Base-by-base conservation (phyloP, 1,140 invertebrate genomes). In the Drosophila parabipectinata region DNA sequence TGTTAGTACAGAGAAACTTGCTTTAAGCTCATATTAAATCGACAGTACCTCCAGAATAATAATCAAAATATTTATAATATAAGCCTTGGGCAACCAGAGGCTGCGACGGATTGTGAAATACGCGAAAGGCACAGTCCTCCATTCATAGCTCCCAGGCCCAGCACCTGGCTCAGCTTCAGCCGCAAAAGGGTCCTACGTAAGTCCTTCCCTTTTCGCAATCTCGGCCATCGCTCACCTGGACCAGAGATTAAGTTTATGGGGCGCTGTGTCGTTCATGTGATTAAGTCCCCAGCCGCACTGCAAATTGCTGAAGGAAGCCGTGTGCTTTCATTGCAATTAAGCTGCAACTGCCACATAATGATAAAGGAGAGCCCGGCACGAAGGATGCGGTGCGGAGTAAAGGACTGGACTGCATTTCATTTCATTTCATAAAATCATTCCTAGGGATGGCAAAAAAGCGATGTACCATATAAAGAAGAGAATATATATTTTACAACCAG, bases 321-420 rank as follows among this genome's bases (percentile, higher is more conserved):
- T 74, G 66, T 58, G 81, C 81, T 84, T 85, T 84, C 81, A 85
- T 85, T 84, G 77, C 81, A 84, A 84, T 84, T 84, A 84, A 84
- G 81, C 81, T 75, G 55, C 77, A 63, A 47, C 32, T 54, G 81
- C 77, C 72, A 73, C 81, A 84, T 84, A 84, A 84, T 84, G 81
- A 84, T 85, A 84, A 72, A 77, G 64, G 62, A 66, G 59, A 58
- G 21, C 28, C 54, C 26, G 67, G 24, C 53, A 28, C 26, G 44
- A 67, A 52, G 41, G 55, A 9, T 32, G 51, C 4, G 28, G 30
- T 8, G 3, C 50, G 44, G 44, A 9, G 8, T 4, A 9, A 18
- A 47, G 18, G 10, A 5, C 61, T 21, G 67, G 30, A 44, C 54
- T 54, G 57, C 58, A 30, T 58, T 47, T 47, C 18, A 47, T 47